Conservation (phyloP, 37 sponge, comb jelly and placozoan genomes). For the Tethya wilhelma region DNA sequence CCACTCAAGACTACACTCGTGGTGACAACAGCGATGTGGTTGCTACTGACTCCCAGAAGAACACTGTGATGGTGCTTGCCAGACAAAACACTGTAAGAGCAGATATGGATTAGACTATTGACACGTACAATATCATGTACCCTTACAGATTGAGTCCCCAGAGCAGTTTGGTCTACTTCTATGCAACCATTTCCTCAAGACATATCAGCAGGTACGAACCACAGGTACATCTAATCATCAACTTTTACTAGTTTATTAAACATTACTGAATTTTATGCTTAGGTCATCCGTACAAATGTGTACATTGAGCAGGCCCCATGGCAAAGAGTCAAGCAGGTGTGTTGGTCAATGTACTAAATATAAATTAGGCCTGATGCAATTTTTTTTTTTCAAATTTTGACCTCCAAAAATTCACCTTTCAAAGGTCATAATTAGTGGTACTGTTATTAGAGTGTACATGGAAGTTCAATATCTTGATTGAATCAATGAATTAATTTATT, state of each 20-base stretch:
- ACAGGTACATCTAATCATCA: neutral
- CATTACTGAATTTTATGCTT: neutral
- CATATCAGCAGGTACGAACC: conserved; percentile 47
- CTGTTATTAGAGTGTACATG: too few species aligned
- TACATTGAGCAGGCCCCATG: conserved; percentile 54
- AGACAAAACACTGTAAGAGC: conserved; percentile 29
- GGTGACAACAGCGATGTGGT: conserved; percentile 67
- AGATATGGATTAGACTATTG: neutral
- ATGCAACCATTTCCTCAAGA: conserved; percentile 53
- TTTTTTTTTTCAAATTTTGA: neutral
- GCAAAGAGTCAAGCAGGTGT: conserved; percentile 42
- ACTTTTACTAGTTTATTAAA: neutral
- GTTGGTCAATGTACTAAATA: too few species aligned
- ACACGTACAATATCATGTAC: neutral
- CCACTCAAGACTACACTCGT: conserved; percentile 29
- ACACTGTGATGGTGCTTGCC: conserved; percentile 55
- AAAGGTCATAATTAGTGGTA: too few species aligned
- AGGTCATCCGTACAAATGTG: conserved; percentile 13
- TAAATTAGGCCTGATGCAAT: neutral
- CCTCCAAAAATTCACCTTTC: too few species aligned
- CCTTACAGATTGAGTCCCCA: conserved; percentile 44
- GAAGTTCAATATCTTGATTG: too few species aligned
- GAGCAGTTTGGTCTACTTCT: conserved; percentile 59
- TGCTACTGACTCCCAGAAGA: conserved; percentile 70
- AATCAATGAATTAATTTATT: too few species aligned